These are phyloP conservation scores for Manis crassicaudata DNA, from an alignment of 2,797 vertebrate genomes.

Conservation along the genomic window DNA sequence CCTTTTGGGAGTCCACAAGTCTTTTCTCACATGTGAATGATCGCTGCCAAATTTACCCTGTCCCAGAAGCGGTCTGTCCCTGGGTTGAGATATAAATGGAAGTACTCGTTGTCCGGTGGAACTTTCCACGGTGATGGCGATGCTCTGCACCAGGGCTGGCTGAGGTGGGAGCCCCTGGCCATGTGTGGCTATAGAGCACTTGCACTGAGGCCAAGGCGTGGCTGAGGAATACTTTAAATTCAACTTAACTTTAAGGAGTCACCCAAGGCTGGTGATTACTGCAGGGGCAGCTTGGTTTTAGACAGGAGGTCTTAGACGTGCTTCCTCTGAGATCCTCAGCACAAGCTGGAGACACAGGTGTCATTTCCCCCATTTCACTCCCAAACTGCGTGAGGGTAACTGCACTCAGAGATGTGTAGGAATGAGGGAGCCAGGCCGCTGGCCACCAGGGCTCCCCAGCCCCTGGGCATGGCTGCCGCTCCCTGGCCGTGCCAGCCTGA, in stretches of 20 bases:
- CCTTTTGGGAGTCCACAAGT: background rate
- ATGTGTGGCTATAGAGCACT: rapidly evolving
- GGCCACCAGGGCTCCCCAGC: rapidly evolving
- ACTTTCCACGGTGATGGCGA: rapidly evolving
- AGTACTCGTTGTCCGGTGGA: rapidly evolving
- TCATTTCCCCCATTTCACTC: background rate
- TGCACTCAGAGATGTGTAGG: rapidly evolving
- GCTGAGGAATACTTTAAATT: background rate
- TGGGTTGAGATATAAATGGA: background rate
- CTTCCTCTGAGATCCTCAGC: background rate
- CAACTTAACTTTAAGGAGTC: background rate
- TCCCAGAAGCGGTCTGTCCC: background rate
- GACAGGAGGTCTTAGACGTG: rapidly evolving
- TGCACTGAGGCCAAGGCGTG: background rate
- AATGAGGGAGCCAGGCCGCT: background rate
- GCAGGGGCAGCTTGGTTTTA: background rate
- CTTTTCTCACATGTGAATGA: background rate
- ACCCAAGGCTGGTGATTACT: background rate
- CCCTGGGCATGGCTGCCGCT: rapidly evolving
- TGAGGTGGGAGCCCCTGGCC: rapidly evolving
- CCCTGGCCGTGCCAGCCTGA: background rate
- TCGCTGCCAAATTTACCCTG: background rate
- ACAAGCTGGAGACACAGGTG: rapidly evolving
- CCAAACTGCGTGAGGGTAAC: too few relatives aligned
- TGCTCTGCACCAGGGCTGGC: rapidly evolving